Evolutionary conservation across 30 jellyfish, hydroid and myxozoan species (phyloP).

Genomic region (Pelagia noctiluca): DNA sequence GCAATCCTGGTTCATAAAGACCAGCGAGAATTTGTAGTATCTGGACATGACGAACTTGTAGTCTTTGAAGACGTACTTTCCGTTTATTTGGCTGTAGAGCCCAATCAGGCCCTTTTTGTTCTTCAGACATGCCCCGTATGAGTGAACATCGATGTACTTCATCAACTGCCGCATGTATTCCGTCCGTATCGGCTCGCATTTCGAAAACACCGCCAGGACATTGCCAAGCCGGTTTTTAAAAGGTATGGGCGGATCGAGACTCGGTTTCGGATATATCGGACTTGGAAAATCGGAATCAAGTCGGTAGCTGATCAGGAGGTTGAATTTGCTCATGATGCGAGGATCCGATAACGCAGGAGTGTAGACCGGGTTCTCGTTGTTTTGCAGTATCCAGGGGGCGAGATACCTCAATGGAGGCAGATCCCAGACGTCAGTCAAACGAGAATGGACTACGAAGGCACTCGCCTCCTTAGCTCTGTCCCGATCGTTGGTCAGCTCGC

Average conservation of each 20-base stretch:
- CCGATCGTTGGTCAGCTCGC: constrained; percentile 94
- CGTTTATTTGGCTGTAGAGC: constrained; percentile 93
- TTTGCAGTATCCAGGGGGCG: constrained; percentile 99
- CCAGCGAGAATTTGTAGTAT: constrained; percentile 94
- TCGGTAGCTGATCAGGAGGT: constrained; percentile 88
- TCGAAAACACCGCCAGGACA: constrained; percentile 97
- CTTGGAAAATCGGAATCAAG: constrained; percentile 98
- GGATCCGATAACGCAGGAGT: constrained; percentile 97
- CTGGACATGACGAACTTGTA: constrained; percentile 94
- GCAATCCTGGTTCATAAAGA: constrained; percentile 98
- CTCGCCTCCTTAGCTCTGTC: constrained; percentile 92
- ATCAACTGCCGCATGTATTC: constrained; percentile 98
- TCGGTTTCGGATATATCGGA: constrained; percentile 98
- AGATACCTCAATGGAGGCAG: constrained; percentile 90
- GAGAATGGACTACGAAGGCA: constrained; percentile 98
- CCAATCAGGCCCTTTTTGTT: constrained; percentile 96
- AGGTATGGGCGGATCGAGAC: constrained; percentile 86
- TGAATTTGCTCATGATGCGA: constrained; percentile 90
- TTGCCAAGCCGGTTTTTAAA: constrained; percentile 87
- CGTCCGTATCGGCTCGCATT: constrained; percentile 97
- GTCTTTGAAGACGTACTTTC: constrained; percentile 96
- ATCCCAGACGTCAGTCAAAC: constrained; percentile 97
- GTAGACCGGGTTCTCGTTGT: constrained; percentile 98
- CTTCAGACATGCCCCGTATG: constrained; percentile 98
- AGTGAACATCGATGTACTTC: constrained; percentile 91